phyloP scores from a whole-genome alignment of 2,113 vertebrate species.

The Callopanchax toddi region DNA sequence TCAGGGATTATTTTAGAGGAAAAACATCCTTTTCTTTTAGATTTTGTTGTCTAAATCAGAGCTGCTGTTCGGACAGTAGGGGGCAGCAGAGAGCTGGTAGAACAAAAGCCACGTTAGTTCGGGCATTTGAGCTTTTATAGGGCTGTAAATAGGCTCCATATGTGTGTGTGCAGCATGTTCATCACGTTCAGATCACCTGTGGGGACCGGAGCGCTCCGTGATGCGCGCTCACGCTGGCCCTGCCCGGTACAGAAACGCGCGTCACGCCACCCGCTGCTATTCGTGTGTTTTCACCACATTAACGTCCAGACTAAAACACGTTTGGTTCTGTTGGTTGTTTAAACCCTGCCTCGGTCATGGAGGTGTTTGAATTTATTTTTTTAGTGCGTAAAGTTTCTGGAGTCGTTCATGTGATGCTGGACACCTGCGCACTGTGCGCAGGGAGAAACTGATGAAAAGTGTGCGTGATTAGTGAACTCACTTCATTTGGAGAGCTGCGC shows the following conservation, averaged over 20 bases:
- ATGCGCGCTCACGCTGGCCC: not conserved
- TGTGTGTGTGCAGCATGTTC: too few species aligned
- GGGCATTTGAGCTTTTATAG: not conserved
- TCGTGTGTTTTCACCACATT: not conserved
- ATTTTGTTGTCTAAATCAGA: too few species aligned
- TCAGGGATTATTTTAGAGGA: too few species aligned
- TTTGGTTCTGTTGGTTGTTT: too few species aligned
- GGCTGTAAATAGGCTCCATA: too few species aligned
- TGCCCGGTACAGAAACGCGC: conserved; percentile 9
- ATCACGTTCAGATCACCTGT: too few species aligned
- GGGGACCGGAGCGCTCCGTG: not conserved
- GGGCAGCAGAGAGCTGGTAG: conserved; percentile 38
- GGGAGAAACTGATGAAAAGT: not conserved
- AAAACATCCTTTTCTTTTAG: too few species aligned
- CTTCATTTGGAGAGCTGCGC: not conserved
- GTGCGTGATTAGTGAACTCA: not conserved
- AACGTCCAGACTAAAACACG: not conserved
- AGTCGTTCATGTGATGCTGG: too few species aligned
- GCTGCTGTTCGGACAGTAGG: conserved; percentile 17
- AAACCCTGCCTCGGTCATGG: too few species aligned
- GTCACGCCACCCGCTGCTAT: conserved; percentile 18
- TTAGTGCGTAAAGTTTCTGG: too few species aligned
- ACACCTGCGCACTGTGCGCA: too few species aligned
- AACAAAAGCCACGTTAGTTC: not conserved
- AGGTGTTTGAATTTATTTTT: too few species aligned